phyloP scores from a whole-genome alignment of 2,113 vertebrate species.

The Mastomys natalensis region DNA sequence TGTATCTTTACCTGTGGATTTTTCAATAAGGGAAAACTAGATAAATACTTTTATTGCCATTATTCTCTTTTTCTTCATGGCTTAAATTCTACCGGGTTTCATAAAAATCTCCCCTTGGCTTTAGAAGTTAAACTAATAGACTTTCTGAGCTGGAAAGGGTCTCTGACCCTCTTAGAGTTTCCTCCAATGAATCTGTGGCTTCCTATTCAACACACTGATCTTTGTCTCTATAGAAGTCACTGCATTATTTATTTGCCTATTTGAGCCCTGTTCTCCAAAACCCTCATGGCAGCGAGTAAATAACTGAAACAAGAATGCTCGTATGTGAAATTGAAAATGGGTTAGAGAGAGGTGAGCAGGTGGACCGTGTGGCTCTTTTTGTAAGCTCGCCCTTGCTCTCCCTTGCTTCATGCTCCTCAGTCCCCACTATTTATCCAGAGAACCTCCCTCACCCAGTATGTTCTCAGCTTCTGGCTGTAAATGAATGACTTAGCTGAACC shows the following conservation, averaged over 20 bases:
- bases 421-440: neutral
- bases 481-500: slow-evolving; percentile 12
- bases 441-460: neutral
- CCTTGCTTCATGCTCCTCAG: neutral
- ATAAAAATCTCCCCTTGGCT: slow-evolving; percentile 53
- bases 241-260: slow-evolving; percentile 73
- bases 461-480: neutral
- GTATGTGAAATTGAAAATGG: slow-evolving; percentile 42
- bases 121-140: slow-evolving; percentile 66
- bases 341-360: neutral
- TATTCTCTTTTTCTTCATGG: slow-evolving; percentile 41
- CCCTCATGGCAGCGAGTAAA: slow-evolving; percentile 29
- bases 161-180: slow-evolving; percentile 64
- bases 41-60: slow-evolving; percentile 55
- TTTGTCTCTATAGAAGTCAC: slow-evolving; percentile 52
- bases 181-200: slow-evolving; percentile 48
- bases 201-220: slow-evolving; percentile 27
- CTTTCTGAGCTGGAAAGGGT: slow-evolving; percentile 61
- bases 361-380: neutral
- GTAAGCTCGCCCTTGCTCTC: neutral
- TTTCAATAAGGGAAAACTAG: slow-evolving; percentile 72
- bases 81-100: slow-evolving; percentile 60
- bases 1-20: slow-evolving; percentile 41
- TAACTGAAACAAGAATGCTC: slow-evolving; percentile 28
- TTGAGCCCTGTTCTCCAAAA: slow-evolving; percentile 43